Percentiles rank a stretch among this genome's conserved stretches.
phyloP scores from a whole-genome alignment of 2,113 vertebrate genomes.

The Lichenostomus cassidix region DNA sequence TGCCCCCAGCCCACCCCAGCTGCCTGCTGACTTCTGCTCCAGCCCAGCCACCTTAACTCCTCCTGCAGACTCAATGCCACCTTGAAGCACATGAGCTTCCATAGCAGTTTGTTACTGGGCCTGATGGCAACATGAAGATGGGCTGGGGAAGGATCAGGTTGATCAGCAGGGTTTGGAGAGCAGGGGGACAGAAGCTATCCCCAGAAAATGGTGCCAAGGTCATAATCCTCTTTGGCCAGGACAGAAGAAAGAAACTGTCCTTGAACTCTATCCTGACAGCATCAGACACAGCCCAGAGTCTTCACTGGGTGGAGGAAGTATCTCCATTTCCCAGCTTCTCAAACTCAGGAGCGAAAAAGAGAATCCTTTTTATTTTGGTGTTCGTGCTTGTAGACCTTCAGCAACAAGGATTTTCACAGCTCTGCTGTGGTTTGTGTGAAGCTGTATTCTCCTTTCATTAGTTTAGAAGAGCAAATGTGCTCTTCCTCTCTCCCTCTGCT shows the following conservation, averaged over 20 bases:
- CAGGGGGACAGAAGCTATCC: not conserved
- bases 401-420: not conserved
- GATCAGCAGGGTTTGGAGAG: not conserved
- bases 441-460: not conserved
- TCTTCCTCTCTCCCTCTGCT: not conserved
- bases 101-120: not conserved
- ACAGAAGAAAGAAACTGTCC: not conserved
- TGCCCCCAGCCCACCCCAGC: not conserved
- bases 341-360: not conserved
- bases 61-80: not conserved
- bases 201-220: not conserved
- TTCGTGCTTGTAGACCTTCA: not conserved
- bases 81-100: accelerated
- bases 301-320: not conserved
- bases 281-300: not conserved
- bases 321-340: not conserved
- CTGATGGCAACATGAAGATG: not conserved
- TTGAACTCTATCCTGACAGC: not conserved
- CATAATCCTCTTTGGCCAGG: not conserved
- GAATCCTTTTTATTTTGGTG: not conserved
- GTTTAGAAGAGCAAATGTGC: not conserved
- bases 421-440: not conserved
- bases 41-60: not conserved
- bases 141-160: not conserved
- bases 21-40: not conserved